Conservation (phyloP, 2,888 invertebrate genomes). For the Conops quadrifasciatus region DNA sequence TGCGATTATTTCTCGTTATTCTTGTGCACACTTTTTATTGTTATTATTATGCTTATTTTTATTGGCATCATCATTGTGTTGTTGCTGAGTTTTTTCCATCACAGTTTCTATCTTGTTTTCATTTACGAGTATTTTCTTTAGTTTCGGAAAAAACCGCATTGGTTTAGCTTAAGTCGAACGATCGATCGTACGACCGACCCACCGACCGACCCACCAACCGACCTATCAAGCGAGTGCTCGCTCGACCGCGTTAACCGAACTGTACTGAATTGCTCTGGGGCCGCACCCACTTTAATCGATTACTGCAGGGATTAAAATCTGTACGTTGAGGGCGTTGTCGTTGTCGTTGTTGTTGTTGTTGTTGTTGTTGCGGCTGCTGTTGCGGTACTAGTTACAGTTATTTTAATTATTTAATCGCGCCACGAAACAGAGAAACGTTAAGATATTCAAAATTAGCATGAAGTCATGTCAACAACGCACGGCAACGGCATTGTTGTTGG, state of each 20-base stretch:
- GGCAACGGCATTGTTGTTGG: too few species aligned
- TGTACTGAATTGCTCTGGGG: not conserved
- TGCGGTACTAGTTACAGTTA: not conserved
- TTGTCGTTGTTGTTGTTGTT: slow-evolving; percentile 8
- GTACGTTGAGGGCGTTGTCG: not conserved
- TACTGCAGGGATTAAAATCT: slow-evolving; percentile 1
- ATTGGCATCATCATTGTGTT: not conserved
- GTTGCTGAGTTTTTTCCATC: not conserved
- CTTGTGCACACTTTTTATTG: too few species aligned
- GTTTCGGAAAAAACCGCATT: not conserved
- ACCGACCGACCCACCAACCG: too few species aligned
- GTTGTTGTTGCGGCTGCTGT: not conserved
- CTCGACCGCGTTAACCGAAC: too few species aligned
- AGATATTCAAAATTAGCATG: not conserved
- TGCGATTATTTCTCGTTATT: too few species aligned
- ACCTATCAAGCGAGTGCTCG: too few species aligned
- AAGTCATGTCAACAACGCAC: not conserved
- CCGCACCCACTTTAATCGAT: slow-evolving; percentile 6
- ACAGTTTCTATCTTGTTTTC: not conserved
- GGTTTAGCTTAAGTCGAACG: not conserved
- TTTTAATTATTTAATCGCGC: not conserved
- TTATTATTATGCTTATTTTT: not conserved
- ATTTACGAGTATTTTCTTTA: not conserved
- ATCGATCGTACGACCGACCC: not conserved
- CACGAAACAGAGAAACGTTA: not conserved